Evolutionary conservation across 1,140 invertebrate species (phyloP).

Genomic region (Pararge aegeria): DNA sequence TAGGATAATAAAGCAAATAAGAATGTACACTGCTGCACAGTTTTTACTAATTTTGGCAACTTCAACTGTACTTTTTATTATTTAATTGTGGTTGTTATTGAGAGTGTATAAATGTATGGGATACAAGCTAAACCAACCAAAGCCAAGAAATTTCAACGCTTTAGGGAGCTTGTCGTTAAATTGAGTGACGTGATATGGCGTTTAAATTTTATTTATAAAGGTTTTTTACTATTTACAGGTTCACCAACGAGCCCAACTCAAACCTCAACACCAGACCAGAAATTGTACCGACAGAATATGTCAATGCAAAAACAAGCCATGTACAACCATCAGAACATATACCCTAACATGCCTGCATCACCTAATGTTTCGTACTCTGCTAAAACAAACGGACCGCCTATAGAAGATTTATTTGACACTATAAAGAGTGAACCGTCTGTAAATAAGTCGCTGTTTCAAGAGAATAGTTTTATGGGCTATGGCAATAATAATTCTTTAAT

Average conservation of each 20-base stretch:
- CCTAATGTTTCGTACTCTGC: slow-evolving; percentile 74
- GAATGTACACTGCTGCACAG: too few relatives aligned
- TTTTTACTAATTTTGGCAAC: too few relatives aligned
- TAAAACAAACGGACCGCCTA: slow-evolving; percentile 84
- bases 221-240: slow-evolving; percentile 37
- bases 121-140: too few relatives aligned
- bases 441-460: slow-evolving; percentile 66
- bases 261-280: slow-evolving; percentile 67
- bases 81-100: too few relatives aligned
- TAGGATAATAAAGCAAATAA: too few relatives aligned
- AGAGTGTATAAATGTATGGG: too few relatives aligned
- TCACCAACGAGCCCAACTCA: slow-evolving; percentile 73
- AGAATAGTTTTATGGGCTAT: slow-evolving; percentile 72
- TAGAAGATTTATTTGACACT: slow-evolving; percentile 84
- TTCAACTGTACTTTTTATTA: too few relatives aligned
- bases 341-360: slow-evolving; percentile 59
- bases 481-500: slow-evolving; percentile 59
- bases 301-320: slow-evolving; percentile 65
- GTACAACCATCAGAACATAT: slow-evolving; percentile 72
- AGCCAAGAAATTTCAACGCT: too few relatives aligned
- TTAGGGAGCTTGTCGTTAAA: too few relatives aligned
- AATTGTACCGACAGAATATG: slow-evolving; percentile 60
- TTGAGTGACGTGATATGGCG: too few relatives aligned
- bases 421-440: slow-evolving; percentile 68
- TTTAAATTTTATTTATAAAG: slow-evolving; percentile 3